Evolutionary conservation across 2,888 invertebrate genomes (phyloP).

Genomic region (Catocala fraxini): DNA sequence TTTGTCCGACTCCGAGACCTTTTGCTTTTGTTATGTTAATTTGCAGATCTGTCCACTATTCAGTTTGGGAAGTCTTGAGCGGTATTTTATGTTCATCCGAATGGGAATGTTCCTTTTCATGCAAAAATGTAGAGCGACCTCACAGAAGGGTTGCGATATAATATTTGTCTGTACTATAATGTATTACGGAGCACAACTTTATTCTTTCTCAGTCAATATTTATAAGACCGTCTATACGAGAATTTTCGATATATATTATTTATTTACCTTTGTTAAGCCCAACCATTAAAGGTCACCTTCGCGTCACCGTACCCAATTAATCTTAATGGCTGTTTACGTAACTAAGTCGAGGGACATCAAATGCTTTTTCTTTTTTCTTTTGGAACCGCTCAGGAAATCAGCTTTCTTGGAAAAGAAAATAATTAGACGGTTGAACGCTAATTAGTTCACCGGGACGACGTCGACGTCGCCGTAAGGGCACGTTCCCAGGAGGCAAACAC

Average conservation of each 20-base stretch:
- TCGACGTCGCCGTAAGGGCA: not conserved
- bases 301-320: not conserved
- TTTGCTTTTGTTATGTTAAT: conserved; percentile 49
- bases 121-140: conserved; percentile 27
- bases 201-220: too few relatives aligned
- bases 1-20: conserved; percentile 26
- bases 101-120: conserved; percentile 31
- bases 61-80: conserved; percentile 23
- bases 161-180: not conserved
- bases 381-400: conserved; percentile 6
- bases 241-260: not conserved
- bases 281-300: not conserved
- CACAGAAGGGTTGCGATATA: not conserved
- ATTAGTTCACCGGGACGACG: conserved; percentile 36
- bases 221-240: too few relatives aligned
- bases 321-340: conserved; percentile 4
- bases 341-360: conserved; percentile 3
- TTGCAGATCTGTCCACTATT: conserved; percentile 41
- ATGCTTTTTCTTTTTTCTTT: conserved; percentile 1
- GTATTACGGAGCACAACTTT: not conserved
- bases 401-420: conserved; percentile 42
- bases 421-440: conserved; percentile 47
- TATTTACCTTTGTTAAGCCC: not conserved
- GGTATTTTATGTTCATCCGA: conserved; percentile 31
- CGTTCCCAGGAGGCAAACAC: not conserved